Evolutionary conservation across 2,888 invertebrate genomes (phyloP), one percentile per base, ranked within the genome.

Genomic region (Pharmacophagus antenor): DNA sequence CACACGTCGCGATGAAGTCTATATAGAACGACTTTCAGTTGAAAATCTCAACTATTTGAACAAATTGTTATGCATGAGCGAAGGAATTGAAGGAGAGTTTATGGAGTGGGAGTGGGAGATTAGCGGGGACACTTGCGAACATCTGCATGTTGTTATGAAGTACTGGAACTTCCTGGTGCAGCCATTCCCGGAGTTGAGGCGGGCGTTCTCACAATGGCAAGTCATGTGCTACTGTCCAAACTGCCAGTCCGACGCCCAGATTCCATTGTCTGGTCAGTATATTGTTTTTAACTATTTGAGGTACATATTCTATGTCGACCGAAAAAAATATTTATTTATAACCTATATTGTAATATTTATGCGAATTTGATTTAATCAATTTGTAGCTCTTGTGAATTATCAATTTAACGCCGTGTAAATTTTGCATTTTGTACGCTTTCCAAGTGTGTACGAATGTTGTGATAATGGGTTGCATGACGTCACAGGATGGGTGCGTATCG

Each of bases 401-500:
- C 6, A 37, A 37, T n/a, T 37, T n/a, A 15, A 4, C 37, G 8
- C 15, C 31, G 31, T 15, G 31, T n/a, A n/a, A n/a, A 1, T n/a
- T 37, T 37, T 15, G 15, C 37, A 37, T 4, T 37, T n/a, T 15
- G 4, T 4, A 3, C 3, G 1, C 37, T 15, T 37, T 8, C 15
- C 4, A 2, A 37, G 15, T 37, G 1, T 37, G 37, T 37, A 37
- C n/a, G 2, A 2, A 8, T n/a, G 15, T 37, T 37, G n/a, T 37
- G n/a, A n/a, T 37, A 5, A 37, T 37, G n/a, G 4, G n/a, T 2
- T 4, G 15, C 6, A 5, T 47, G 15, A 15, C 25, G n/a, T 46
- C n/a, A 20, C 8, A 88, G 88, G 85, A 0, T 88, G 88, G 88
- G 88, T 89, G 50, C 85, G 88, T 21, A 86, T 89, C 46, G 86